Percentiles rank a stretch among this genome's conserved stretches.
Evolutionary conservation across 2,797 vertebrate genomes (phyloP).

Genomic region (Myotis myotis): DNA sequence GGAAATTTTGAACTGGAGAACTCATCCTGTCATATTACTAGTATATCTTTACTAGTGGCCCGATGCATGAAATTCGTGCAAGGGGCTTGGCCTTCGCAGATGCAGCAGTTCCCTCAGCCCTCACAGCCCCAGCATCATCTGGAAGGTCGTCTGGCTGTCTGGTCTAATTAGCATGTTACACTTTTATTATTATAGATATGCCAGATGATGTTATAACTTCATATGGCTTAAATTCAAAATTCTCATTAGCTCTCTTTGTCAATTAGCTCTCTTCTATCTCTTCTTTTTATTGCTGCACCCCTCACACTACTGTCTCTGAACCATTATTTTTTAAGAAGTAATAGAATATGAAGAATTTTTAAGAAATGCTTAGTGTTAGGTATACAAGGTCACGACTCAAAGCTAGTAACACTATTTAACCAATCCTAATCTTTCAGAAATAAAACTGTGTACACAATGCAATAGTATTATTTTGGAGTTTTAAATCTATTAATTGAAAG

Average conservation of each 20-base stretch:
- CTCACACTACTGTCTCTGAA: not conserved
- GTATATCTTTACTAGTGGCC: no score
- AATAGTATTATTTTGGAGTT: not conserved
- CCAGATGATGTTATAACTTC: not conserved
- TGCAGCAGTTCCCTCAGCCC: accelerated
- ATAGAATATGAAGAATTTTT: not conserved
- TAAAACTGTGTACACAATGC: not conserved
- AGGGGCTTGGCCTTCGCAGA: no score
- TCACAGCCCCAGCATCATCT: no score
- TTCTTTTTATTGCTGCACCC: not conserved
- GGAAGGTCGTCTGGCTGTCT: no score
- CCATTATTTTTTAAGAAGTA: not conserved
- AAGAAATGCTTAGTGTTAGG: not conserved
- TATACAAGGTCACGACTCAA: not conserved
- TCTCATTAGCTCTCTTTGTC: not conserved
- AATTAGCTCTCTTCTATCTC: not conserved
- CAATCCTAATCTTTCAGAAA: not conserved
- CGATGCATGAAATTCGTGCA: no score
- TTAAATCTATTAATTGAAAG: not conserved
- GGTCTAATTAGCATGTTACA: no score
- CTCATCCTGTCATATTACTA: no score
- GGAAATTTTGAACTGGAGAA: not conserved
- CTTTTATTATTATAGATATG: not conserved
- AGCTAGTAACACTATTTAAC: not conserved
- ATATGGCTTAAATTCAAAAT: not conserved